Evolutionary conservation across 2,888 invertebrate species (phyloP).

Genomic region (Catocala fraxini): DNA sequence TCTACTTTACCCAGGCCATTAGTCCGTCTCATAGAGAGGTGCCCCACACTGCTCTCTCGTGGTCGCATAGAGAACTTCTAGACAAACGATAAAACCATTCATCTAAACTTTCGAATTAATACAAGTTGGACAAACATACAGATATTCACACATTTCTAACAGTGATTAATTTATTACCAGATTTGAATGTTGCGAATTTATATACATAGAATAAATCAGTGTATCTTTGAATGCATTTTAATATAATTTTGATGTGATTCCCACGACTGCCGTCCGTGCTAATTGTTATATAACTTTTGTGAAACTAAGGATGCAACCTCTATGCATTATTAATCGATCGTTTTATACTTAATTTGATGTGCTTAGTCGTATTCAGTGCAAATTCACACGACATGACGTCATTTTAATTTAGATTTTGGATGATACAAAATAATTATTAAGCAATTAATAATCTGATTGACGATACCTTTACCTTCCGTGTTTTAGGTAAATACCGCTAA

Average conservation of each 20-base stretch:
- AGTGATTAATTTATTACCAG: conserved; percentile 16
- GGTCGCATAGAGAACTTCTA: no score
- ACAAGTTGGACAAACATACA: conserved; percentile 12
- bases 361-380: no score
- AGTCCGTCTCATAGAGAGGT: no score
- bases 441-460: no score
- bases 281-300: not conserved
- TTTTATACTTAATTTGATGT: not conserved
- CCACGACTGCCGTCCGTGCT: not conserved
- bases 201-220: conserved; percentile 34
- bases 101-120: not conserved
- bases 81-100: no score
- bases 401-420: not conserved
- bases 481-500: no score
- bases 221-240: conserved; percentile 35
- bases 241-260: conserved; percentile 29
- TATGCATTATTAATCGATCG: not conserved
- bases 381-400: no score
- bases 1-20: no score
- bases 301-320: not conserved
- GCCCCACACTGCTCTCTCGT: no score
- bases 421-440: not conserved
- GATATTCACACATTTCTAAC: conserved; percentile 4
- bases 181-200: conserved; percentile 33
- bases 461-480: no score